These are phyloP conservation scores for Malurus melanocephalus DNA, from an alignment of 2,113 vertebrate species.

Conservation along the genomic window DNA sequence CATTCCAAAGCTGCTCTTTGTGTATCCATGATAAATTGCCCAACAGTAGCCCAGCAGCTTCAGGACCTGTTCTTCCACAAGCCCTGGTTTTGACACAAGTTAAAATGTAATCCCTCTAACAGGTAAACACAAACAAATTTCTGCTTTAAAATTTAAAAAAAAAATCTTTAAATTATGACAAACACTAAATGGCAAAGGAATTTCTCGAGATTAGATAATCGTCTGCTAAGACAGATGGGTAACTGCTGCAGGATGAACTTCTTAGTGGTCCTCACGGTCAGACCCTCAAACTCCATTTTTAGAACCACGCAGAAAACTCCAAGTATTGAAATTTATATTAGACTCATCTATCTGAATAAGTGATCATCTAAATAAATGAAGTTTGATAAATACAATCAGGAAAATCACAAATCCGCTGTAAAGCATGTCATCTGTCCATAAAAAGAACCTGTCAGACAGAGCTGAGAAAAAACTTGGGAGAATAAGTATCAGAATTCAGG, in stretches of 20 bases:
- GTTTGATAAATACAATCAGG: neutral
- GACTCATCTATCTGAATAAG: neutral
- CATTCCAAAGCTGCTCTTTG: neutral
- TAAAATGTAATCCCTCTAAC: neutral
- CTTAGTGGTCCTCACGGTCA: neutral
- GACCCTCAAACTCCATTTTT: neutral
- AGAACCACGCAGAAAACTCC: neutral
- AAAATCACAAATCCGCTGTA: neutral
- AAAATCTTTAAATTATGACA: neutral
- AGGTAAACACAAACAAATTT: neutral
- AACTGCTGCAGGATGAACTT: neutral
- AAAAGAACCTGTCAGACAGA: neutral
- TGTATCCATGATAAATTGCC: neutral
- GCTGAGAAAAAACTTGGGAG: neutral
- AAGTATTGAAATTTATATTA: neutral
- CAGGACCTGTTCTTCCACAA: neutral
- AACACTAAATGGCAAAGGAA: neutral
- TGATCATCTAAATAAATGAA: neutral
- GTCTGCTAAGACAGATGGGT: neutral
- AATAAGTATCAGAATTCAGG: neutral
- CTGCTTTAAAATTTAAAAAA: neutral
- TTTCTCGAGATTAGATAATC: neutral
- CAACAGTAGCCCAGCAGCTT: neutral
- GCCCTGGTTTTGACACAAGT: neutral
- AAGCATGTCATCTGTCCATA: neutral